phyloP scores from a whole-genome alignment of 2,113 vertebrate species.

The Gymnobelideus leadbeateri region DNA sequence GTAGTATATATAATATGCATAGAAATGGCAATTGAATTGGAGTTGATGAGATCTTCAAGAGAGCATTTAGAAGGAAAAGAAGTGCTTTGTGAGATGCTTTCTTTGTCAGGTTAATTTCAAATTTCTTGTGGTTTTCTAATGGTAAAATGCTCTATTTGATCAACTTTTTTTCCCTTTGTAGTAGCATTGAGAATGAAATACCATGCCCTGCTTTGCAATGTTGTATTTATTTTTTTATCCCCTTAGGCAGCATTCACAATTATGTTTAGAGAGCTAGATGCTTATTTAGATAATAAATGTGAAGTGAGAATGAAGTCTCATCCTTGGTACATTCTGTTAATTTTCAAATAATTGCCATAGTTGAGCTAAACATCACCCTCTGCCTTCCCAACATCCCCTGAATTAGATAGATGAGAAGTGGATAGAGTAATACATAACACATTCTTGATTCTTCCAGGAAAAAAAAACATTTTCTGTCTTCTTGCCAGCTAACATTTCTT shows the following conservation, averaged over 20 bases:
- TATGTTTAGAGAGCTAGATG: not conserved
- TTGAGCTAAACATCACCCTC: not conserved
- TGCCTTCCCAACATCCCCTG: not conserved
- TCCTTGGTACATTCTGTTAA: not conserved
- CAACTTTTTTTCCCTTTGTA: not conserved
- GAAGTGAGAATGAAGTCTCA: not conserved
- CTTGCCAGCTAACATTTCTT: rapidly evolving
- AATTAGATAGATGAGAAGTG: not conserved
- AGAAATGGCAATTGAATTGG: not conserved
- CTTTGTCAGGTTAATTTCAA: not conserved
- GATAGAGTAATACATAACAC: rapidly evolving
- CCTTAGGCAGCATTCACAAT: not conserved
- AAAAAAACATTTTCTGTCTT: not conserved
- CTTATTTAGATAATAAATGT: not conserved
- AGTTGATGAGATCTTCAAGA: not conserved
- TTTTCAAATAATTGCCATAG: not conserved
- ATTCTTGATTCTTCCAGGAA: not conserved
- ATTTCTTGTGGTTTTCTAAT: not conserved
- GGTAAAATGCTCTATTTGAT: not conserved
- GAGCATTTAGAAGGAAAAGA: not conserved
- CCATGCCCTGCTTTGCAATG: no score
- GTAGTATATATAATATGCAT: not conserved
- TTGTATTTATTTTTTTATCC: not conserved
- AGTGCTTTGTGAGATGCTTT: not conserved
- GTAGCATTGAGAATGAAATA: not conserved